Evolutionary conservation across 2,888 invertebrate genomes (phyloP), one percentile per base, ranked within the genome.

Genomic region (Bombylius major): DNA sequence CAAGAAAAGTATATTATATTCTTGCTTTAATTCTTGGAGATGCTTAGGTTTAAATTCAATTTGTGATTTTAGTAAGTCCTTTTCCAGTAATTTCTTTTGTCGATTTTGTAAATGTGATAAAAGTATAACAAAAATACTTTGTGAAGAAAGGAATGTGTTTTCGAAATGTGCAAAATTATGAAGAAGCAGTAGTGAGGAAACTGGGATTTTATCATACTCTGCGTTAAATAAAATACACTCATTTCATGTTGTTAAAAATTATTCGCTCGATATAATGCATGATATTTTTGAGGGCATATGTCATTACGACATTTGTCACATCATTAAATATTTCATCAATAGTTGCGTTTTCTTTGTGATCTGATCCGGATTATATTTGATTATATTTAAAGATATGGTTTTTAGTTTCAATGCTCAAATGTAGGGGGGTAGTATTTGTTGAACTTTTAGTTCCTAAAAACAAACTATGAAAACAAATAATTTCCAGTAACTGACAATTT

Each of bases 241-340:
- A 14, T 64, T 62, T 58, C 59, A 64, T 45, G 62, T 61, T n/a
- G 52, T 54, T 36, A 57, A 63, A 23, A 65, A 64, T 50, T 60
- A 58, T 23, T 51, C 36, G 42, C 61, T 58, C 36, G 61, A 65
- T 52, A 45, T 63, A 8, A 65, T 65, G 64, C 65, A 65, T 53
- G 65, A 65, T 53, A 4, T 64, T 31, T 62, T 59, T 48, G 62
- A 63, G 44, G 63, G 65, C 1, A 55, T 63, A 12, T 62, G 62
- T 50, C 50, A 49, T 13, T 64, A 62, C 53, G 63, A 65, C 56
- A 36, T 64, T 36, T 61, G 60, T 36, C 50, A 62, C 53, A 49
- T 62, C 47, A 33, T 63, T 33, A 13, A 54, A n/a, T 31, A 50
- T 51, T 60, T n/a, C n/a, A n/a, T n/a, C n/a, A n/a, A n/a, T n/a